Conservation (phyloP, 2,113 vertebrate species). For the Dascyllus trimaculatus region DNA sequence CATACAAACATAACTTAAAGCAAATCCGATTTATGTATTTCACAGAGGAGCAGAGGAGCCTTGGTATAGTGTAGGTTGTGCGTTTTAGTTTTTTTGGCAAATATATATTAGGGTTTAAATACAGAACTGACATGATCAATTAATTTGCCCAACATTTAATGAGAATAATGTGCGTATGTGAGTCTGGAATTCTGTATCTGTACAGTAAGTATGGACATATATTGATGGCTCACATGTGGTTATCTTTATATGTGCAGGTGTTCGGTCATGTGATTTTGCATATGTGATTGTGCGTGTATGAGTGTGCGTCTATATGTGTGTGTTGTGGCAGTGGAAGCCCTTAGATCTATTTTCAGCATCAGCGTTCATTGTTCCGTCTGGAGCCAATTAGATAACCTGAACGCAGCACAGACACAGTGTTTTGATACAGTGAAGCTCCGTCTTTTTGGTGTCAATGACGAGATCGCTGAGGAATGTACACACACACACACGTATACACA, state of each 20-base stretch:
- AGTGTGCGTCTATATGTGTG: constrained; percentile 19
- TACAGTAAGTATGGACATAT: constrained; percentile 11
- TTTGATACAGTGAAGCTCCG: constrained; percentile 56
- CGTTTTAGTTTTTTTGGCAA: too few species aligned
- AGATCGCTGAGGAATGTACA: constrained; percentile 69
- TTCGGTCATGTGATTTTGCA: constrained; percentile 13
- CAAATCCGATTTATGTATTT: too few species aligned
- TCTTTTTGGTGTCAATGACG: constrained; percentile 70
- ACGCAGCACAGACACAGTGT: constrained; percentile 49
- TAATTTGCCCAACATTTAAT: too few species aligned
- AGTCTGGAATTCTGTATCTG: not conserved
- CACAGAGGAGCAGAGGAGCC: too few species aligned
- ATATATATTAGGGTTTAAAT: too few species aligned
- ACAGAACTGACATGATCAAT: too few species aligned
- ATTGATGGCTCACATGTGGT: constrained; percentile 25
- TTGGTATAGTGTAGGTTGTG: too few species aligned
- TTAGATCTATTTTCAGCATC: constrained; percentile 63
- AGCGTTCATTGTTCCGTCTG: constrained; percentile 46
- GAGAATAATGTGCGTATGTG: too few species aligned
- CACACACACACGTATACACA: constrained; percentile 20
- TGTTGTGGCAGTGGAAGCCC: constrained; percentile 21
- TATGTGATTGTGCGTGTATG: not conserved
- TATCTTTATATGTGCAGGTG: constrained; percentile 8
- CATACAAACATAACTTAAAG: too few species aligned
- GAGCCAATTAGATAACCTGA: constrained; percentile 71